Conservation (phyloP, 2,113 vertebrate species). For the Synodontis membranacea region DNA sequence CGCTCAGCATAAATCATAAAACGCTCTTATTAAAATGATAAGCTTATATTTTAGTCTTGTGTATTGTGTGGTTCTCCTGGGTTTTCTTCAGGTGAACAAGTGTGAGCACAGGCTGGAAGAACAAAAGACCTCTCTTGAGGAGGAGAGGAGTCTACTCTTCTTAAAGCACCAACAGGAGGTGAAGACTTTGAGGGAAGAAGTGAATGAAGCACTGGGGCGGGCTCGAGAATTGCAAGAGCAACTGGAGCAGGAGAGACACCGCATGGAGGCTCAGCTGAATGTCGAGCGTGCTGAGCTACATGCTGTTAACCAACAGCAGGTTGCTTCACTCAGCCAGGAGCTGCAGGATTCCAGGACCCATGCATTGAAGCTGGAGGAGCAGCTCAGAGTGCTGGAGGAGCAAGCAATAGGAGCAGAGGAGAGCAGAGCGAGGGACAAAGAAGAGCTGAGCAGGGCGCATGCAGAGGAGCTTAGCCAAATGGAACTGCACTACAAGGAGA, state of each 20-base stretch:
- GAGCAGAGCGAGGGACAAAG: constrained; percentile 56
- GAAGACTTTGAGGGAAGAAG: constrained; percentile 69
- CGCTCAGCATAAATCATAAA: background rate
- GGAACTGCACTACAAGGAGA: constrained; percentile 59
- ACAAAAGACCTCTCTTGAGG: constrained; percentile 68
- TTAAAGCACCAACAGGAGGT: constrained; percentile 71
- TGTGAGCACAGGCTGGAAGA: constrained; percentile 70
- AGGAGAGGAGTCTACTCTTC: constrained; percentile 70
- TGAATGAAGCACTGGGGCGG: constrained; percentile 67
- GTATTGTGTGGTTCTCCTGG: background rate
- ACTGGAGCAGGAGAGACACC: constrained; percentile 63
- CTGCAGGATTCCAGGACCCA: constrained; percentile 57
- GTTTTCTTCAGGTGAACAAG: constrained; percentile 62
- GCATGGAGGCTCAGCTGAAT: constrained; percentile 53
- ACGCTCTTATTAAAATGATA: background rate
- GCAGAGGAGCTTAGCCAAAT: constrained; percentile 67
- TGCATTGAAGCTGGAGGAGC: constrained; percentile 62
- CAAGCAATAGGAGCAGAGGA: constrained; percentile 38
- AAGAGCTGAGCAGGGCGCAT: constrained; percentile 66
- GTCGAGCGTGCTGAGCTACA: constrained; percentile 65
- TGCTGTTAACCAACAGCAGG: constrained; percentile 60
- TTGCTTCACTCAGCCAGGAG: constrained; percentile 57
- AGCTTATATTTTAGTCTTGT: background rate
- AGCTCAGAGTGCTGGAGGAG: constrained; percentile 58
- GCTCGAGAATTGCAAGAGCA: constrained; percentile 74